These are phyloP conservation scores for Conops quadrifasciatus DNA, from an alignment of 2,888 invertebrate genomes.

Conservation along the genomic window DNA sequence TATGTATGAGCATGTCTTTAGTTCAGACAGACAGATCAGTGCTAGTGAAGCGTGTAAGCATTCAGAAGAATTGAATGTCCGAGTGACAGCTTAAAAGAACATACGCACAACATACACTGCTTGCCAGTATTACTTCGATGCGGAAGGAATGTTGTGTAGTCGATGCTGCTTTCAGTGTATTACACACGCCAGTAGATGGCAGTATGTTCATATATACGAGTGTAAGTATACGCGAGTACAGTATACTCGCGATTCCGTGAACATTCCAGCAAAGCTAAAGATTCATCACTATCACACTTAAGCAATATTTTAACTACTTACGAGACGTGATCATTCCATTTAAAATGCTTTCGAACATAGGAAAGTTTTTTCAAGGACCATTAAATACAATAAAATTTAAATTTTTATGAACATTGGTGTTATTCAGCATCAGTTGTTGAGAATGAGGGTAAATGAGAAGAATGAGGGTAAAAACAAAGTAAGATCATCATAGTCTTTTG, in stretches of 20 bases:
- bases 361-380: no score
- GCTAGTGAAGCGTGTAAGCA: no score
- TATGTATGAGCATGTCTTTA: no score
- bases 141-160: slow-evolving; percentile 5
- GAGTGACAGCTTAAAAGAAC: slow-evolving; percentile 35
- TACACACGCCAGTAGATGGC: slow-evolving; percentile 7
- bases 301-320: no score
- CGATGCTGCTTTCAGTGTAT: background rate
- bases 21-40: slow-evolving; percentile 26
- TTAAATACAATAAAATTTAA: no score
- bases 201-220: background rate
- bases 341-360: no score
- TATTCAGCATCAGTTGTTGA: no score
- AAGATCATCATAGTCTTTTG: no score
- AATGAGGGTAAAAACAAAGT: no score
- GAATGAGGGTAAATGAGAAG: no score
- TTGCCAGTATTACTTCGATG: slow-evolving; percentile 14
- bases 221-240: background rate
- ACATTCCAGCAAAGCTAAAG: background rate
- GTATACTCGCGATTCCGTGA: background rate
- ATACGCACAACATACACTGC: slow-evolving; percentile 29
- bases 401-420: no score
- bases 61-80: slow-evolving; percentile 32
- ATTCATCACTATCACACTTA: background rate
- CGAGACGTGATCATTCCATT: no score